Evolutionary conservation across 2,888 invertebrate species (phyloP), one percentile per base, ranked within the genome.

Genomic region (Polylopha cassiicola): DNA sequence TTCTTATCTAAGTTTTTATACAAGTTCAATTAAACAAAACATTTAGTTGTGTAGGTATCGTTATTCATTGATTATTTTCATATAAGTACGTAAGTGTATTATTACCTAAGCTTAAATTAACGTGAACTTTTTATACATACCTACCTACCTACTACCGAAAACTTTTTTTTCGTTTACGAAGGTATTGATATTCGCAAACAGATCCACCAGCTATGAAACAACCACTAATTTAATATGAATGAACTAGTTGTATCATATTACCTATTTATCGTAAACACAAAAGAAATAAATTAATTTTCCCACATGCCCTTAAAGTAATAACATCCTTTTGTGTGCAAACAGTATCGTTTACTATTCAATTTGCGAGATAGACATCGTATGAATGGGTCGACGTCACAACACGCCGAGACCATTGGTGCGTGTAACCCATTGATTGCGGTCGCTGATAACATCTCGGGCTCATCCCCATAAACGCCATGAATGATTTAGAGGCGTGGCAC

Each of bases 291-390:
- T 84, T 80, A 82, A 80, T 84, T 72, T 84, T 82, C 84, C 73
- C 85, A 85, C 82, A 84, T 75, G 70, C 75, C 76, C 74, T 74
- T 82, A 82, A 79, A 78, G 74, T 84, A 78, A 82, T 85, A 80
- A 75, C 68, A 73, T 73, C 59, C 76, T 72, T 73, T 85, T 84
- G 82, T 82, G 68, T 66, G 65, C 60, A 68, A 74, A 78, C 71
- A 76, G 82, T 85, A 82, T 82, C 84, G 49, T 58, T 82, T 80
- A 73, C 73, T 61, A 72, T 78, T 73, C 61, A 71, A 65, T 64
- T 62, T 60, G 60, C 51, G 48, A 55, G 61, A 55, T 4, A n/a
- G 21, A 30, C 16, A n/a, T n/a, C 55, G 67, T 68, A 75, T 81
- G 79, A 84, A 82, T 79, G 79, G 68, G 48, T 56, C 45, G 46